phyloP scores from a whole-genome alignment of 2,888 invertebrate species.

The Limnephilus rhombicus region DNA sequence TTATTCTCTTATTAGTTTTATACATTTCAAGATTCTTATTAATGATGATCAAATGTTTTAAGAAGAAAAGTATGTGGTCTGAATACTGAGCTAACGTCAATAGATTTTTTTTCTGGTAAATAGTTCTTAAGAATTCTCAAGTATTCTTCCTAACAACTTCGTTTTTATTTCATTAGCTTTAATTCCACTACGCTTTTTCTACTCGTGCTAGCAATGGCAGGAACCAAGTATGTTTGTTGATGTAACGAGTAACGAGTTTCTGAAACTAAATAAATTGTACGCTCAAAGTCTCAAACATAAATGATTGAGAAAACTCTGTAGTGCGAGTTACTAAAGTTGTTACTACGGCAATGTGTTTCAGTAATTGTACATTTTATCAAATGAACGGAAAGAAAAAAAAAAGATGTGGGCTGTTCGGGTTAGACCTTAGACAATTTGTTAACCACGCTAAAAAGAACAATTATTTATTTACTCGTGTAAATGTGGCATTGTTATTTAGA shows the following conservation, averaged over 20 bases:
- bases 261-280: not conserved
- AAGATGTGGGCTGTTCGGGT: no score
- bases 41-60: no score
- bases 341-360: not conserved
- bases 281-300: not conserved
- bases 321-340: not conserved
- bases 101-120: not conserved
- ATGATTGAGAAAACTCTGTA: not conserved
- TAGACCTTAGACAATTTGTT: no score
- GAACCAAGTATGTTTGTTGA: not conserved
- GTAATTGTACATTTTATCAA: conserved; percentile 1
- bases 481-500: no score
- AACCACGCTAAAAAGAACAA: no score
- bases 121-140: not conserved
- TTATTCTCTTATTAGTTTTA: not conserved
- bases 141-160: not conserved
- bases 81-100: not conserved
- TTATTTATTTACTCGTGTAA: no score
- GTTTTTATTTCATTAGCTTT: not conserved
- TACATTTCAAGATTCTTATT: no score
- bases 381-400: not conserved
- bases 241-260: not conserved
- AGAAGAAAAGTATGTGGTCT: not conserved
- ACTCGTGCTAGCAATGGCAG: not conserved
- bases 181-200: not conserved